Evolutionary conservation across 2,797 vertebrate species (phyloP), one percentile per base, ranked within the genome.

Genomic region (Calcarius lapponicus): DNA sequence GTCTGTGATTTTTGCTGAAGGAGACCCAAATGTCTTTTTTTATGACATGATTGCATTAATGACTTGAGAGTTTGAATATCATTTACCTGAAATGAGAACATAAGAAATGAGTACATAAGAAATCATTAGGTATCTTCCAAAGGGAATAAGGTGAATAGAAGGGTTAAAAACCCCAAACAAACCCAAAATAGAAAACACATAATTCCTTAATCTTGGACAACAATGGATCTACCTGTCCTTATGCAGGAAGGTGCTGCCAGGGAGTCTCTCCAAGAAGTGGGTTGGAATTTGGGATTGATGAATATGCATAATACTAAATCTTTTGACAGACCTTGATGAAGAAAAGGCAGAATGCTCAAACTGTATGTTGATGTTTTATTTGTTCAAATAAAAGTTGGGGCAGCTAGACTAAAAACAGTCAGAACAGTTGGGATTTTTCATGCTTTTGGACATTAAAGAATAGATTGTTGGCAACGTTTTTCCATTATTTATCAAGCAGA

Each of bases 1-100:
- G 11, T 72, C 88, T 96, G 86, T 92, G 88, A 36, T 92, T 90
- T 80, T 92, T 90, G 73, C 78, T 92, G 80, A 96, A 96, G 93
- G 94, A 96, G 88, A 96, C 83, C 53, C 71, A 90, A 58, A 92
- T 94, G 90, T 86, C 83, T 95, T 86, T 70, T 91, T 50, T 85
- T 92, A 93, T 93, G 90, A 47, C 54, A 51, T 85, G 75, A 93
- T 82, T 92, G 29, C 47, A 65, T 92, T 94, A 94, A 94, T 84
- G 86, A 88, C 57, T 93, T 58, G 22, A 25, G 56, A 70, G 47
- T 74, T 73, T 76, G 54, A 56, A 65, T 89, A 87, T 89, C 38
- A 80, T 45, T 82, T 90, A 54, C 28, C 32, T 48, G 50, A 36
- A 36, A 36, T 36, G 36, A 36, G 36, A 36, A 36, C 36, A 36